Evolutionary conservation across 2,113 vertebrate species (phyloP).

Genomic region (Carassius auratus): DNA sequence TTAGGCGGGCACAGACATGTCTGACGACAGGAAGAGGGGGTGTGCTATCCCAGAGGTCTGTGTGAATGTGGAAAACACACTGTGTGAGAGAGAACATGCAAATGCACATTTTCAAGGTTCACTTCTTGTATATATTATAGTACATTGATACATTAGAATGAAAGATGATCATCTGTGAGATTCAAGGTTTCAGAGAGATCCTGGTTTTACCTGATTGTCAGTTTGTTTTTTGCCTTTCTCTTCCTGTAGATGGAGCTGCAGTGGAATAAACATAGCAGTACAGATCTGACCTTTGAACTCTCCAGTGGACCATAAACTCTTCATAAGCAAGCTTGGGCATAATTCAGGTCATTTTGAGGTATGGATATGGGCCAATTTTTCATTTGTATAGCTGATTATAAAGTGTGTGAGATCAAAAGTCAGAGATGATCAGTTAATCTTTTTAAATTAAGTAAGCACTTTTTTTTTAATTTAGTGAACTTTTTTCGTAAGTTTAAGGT

Average conservation of each 20-base stretch:
- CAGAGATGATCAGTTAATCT: neutral
- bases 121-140: conserved; percentile 10
- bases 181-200: conserved; percentile 1
- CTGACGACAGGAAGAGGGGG: conserved; percentile 81
- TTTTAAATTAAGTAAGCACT: too few species aligned
- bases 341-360: neutral
- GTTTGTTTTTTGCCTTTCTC: neutral
- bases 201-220: neutral
- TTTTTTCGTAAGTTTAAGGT: neutral
- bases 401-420: neutral
- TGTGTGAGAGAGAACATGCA: conserved; percentile 10
- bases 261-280: conserved; percentile 15
- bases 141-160: neutral
- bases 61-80: neutral
- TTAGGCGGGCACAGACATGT: conserved; percentile 88
- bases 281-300: conserved; percentile 41
- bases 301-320: conserved; percentile 1
- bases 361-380: neutral
- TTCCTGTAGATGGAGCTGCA: conserved; percentile 49
- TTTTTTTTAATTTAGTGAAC: neutral
- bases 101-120: conserved; percentile 13
- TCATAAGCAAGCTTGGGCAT: neutral
- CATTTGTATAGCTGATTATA: neutral
- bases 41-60: conserved; percentile 55
- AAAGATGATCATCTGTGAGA: neutral